Percentiles rank a stretch among this genome's conserved stretches.
phyloP scores from a whole-genome alignment of 2,797 vertebrate genomes.

The Myripristis jacobus region DNA sequence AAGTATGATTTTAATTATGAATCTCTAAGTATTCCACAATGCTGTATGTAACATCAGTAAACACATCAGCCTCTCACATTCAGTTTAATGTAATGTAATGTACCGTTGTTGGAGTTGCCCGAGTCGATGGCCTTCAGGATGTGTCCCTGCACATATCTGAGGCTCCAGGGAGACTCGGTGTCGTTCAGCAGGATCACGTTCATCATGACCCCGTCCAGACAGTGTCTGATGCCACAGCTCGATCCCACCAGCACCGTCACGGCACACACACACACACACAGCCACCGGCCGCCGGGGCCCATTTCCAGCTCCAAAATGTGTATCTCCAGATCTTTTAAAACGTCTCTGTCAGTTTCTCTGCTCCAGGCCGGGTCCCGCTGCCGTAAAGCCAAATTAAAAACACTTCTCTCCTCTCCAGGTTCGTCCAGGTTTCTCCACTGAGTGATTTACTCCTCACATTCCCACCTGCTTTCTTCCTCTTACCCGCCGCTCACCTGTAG shows the following conservation, averaged over 20 bases:
- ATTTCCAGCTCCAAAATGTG: constrained; percentile 56
- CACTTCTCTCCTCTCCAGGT: background rate
- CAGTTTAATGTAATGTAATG: no score
- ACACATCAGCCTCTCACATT: no score
- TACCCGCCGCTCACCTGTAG: constrained; percentile 29
- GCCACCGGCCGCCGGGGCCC: constrained; percentile 36
- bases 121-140: constrained; percentile 80
- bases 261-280: constrained; percentile 39
- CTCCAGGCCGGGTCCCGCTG: background rate
- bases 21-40: no score
- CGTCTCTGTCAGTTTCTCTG: background rate
- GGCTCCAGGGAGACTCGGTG: constrained; percentile 79
- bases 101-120: no score
- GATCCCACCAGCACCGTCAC: constrained; percentile 32
- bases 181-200: constrained; percentile 92
- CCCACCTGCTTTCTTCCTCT: constrained; percentile 20
- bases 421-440: background rate
- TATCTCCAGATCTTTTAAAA: background rate
- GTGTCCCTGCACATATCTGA: constrained; percentile 73
- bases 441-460: background rate
- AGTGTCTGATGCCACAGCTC: constrained; percentile 26
- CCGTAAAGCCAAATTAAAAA: background rate
- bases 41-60: no score
- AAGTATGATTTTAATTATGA: no score
- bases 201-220: constrained; percentile 75